Evolutionary conservation across 1,140 invertebrate genomes (phyloP).

Genomic region (Ridgeia piscesae): DNA sequence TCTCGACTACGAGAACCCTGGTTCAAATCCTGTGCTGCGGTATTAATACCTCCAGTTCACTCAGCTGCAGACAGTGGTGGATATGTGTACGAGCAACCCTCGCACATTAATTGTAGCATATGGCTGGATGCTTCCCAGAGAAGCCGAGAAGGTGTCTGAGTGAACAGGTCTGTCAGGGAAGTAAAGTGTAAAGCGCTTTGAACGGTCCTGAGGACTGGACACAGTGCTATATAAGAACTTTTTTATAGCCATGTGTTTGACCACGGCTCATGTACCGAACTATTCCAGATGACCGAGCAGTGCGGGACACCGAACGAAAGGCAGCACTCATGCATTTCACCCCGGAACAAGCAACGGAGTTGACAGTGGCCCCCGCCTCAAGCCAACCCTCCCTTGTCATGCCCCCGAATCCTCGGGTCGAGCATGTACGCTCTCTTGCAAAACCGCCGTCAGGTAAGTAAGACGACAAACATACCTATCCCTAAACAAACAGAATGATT

Average conservation of each 20-base stretch:
- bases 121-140: too few species aligned
- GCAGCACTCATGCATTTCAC: conserved; percentile 54
- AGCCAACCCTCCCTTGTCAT: conserved; percentile 24
- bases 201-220: too few species aligned
- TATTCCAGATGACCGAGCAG: conserved; percentile 53
- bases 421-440: conserved; percentile 38
- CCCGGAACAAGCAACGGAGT: conserved; percentile 49
- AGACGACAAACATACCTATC: background rate
- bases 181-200: too few species aligned
- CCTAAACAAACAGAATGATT: background rate
- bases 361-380: conserved; percentile 34
- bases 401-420: conserved; percentile 41
- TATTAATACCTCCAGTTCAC: background rate
- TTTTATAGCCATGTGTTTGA: too few species aligned
- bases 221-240: too few species aligned
- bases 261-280: background rate
- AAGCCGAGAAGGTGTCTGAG: too few species aligned
- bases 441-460: conserved; percentile 19
- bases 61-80: too few species aligned
- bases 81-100: too few species aligned
- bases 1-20: too few species aligned
- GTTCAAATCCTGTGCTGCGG: too few species aligned
- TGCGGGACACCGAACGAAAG: conserved; percentile 54
- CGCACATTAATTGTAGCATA: too few species aligned
- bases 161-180: too few species aligned